These are phyloP conservation scores for Tethya wilhelma DNA, from an alignment of 37 sponge, comb jelly and placozoan genomes.

Conservation along the genomic window DNA sequence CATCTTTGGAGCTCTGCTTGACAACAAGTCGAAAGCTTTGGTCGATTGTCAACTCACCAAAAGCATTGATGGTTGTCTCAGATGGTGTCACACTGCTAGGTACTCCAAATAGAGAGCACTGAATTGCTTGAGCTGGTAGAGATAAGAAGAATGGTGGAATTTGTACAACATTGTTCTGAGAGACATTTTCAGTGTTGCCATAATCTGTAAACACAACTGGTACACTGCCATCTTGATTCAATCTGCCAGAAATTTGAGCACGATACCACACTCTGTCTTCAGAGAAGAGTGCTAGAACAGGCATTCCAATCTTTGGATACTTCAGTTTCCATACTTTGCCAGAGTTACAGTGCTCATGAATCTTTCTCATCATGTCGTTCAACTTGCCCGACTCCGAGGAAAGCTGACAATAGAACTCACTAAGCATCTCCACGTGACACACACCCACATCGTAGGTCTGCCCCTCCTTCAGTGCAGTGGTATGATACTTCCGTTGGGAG, in stretches of 20 bases:
- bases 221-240: not conserved
- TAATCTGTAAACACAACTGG: constrained; percentile 74
- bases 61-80: constrained; percentile 9
- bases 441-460: constrained; percentile 27
- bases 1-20: not conserved
- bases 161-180: not conserved
- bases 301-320: constrained; percentile 9
- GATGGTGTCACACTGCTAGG: not conserved
- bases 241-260: constrained; percentile 20
- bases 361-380: constrained; percentile 20
- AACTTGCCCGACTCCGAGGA: not conserved
- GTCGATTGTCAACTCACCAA: constrained; percentile 26
- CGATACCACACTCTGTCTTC: constrained; percentile 76
- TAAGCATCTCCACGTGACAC: constrained; percentile 22
- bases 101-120: constrained; percentile 48
- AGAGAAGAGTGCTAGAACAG: constrained; percentile 65
- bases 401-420: constrained; percentile 58
- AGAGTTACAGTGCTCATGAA: constrained; percentile 29
- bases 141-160: constrained; percentile 43
- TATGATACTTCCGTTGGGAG: not conserved
- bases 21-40: constrained; percentile 2
- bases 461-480: not conserved
- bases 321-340: not conserved
- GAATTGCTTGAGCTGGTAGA: constrained; percentile 36
- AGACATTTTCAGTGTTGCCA: constrained; percentile 69